These are phyloP conservation scores for Bolinopsis microptera DNA, from an alignment of 37 sponge, comb jelly and placozoan genomes.

Conservation along the genomic window DNA sequence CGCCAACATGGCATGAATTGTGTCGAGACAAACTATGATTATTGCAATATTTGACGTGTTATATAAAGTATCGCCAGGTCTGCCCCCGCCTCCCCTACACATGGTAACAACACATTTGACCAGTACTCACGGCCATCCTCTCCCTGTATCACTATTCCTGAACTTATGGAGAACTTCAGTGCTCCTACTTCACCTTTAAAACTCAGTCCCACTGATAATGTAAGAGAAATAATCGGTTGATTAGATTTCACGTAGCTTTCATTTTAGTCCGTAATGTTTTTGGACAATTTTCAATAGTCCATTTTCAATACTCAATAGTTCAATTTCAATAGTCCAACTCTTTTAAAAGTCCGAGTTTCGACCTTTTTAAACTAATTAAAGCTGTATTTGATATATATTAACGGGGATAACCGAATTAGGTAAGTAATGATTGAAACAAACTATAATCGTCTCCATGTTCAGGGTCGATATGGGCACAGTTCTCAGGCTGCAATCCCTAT, in stretches of 20 bases:
- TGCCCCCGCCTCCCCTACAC: constrained; percentile 87
- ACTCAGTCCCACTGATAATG: constrained; percentile 39
- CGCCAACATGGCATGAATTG: too few species aligned
- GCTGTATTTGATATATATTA: too few species aligned
- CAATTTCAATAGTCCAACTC: too few species aligned
- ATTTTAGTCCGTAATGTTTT: not conserved
- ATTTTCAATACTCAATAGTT: too few species aligned
- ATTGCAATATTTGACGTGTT: too few species aligned
- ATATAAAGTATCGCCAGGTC: constrained; percentile 8
- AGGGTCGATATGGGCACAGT: constrained; percentile 45
- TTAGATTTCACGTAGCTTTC: too few species aligned
- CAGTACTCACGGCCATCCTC: constrained; percentile 52
- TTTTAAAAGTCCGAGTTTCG: too few species aligned
- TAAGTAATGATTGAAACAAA: too few species aligned
- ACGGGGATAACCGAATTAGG: too few species aligned
- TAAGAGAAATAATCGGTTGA: too few species aligned
- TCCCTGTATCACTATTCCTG: constrained; percentile 58
- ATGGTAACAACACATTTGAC: constrained; percentile 65
- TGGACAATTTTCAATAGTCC: not conserved
- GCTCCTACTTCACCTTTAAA: constrained; percentile 49
- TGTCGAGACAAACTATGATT: too few species aligned
- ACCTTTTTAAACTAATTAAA: too few species aligned
- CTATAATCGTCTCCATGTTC: not conserved
- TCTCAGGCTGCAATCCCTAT: constrained; percentile 53
- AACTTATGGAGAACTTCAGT: constrained; percentile 43